phyloP scores from a whole-genome alignment of 2,797 vertebrate species.

The Pangasius larnaudii region DNA sequence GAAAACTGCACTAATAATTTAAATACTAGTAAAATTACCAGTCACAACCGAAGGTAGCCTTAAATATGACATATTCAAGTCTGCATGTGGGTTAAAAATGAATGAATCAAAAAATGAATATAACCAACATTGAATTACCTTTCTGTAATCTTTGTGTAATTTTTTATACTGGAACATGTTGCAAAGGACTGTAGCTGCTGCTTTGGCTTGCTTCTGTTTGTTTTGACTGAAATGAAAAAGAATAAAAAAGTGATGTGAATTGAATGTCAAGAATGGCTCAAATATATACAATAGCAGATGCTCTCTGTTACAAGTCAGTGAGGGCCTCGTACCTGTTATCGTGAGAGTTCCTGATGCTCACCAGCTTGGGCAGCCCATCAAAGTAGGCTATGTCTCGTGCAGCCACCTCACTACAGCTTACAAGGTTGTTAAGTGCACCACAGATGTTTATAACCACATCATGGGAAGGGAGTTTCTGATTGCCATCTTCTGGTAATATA shows the following conservation, averaged over 20 bases:
- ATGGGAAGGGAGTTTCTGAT: conserved; percentile 74
- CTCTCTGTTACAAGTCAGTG: neutral
- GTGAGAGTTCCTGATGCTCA: conserved; percentile 77
- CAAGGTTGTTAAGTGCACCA: conserved; percentile 89
- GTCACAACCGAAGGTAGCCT: neutral
- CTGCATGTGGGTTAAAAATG: neutral
- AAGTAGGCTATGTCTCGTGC: conserved; percentile 85
- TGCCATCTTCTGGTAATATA: conserved; percentile 78
- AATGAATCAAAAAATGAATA: neutral
- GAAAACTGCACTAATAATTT: neutral
- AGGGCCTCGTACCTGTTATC: conserved; percentile 71
- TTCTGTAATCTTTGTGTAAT: conserved; percentile 85
- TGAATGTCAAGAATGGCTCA: neutral
- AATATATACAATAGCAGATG: neutral
- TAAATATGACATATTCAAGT: neutral
- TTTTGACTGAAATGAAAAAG: conserved; percentile 65
- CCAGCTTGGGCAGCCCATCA: conserved; percentile 83
- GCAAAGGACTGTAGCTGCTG: conserved; percentile 86
- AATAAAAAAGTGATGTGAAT: neutral
- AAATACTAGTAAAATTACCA: neutral
- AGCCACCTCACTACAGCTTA: conserved; percentile 80
- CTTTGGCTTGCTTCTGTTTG: conserved; percentile 78
- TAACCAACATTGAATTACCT: conserved; percentile 65
- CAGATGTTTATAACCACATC: conserved; percentile 91
- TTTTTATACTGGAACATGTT: conserved; percentile 98